A percentile compares a stretch with the other conserved stretches of the same genome.
phyloP scores from a whole-genome alignment of 1,140 invertebrate species.

The Oryctes rhinoceros region DNA sequence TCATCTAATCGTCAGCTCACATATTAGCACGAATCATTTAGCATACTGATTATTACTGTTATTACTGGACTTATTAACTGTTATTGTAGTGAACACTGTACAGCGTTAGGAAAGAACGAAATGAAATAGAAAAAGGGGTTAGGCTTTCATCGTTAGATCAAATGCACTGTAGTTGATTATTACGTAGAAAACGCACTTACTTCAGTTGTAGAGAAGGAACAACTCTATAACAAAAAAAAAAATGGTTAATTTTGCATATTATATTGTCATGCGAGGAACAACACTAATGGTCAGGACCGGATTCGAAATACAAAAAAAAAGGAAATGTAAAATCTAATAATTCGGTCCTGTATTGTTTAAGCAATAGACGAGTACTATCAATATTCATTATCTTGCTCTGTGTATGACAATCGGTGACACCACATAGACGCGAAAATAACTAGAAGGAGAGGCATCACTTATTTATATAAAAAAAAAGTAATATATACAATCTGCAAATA shows the following conservation, averaged over 20 bases:
- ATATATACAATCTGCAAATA: not conserved
- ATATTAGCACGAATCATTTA: not conserved
- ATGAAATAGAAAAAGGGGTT: not conserved
- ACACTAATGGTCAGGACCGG: not conserved
- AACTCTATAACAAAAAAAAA: not conserved
- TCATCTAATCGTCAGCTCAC: not conserved
- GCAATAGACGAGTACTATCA: not conserved
- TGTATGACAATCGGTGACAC: conserved; percentile 33
- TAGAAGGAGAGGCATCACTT: conserved; percentile 17
- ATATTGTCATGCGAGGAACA: conserved; percentile 26
- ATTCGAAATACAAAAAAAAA: not conserved
- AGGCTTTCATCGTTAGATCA: not conserved
- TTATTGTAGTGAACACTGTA: not conserved
- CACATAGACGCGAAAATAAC: conserved; percentile 28
- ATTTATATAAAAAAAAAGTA: not conserved
- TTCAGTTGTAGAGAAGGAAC: not conserved
- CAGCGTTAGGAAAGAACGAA: not conserved
- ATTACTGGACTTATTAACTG: not conserved
- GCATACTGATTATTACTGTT: not conserved
- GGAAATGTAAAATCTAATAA: not conserved
- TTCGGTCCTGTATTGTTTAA: not conserved
- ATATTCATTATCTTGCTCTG: conserved; percentile 30
- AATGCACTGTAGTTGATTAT: not conserved
- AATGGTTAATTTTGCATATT: conserved; percentile 30
- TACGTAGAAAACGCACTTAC: not conserved